These are phyloP conservation scores for Aleiodes leptofemur DNA, from an alignment of 2,888 invertebrate genomes.

Conservation along the genomic window DNA sequence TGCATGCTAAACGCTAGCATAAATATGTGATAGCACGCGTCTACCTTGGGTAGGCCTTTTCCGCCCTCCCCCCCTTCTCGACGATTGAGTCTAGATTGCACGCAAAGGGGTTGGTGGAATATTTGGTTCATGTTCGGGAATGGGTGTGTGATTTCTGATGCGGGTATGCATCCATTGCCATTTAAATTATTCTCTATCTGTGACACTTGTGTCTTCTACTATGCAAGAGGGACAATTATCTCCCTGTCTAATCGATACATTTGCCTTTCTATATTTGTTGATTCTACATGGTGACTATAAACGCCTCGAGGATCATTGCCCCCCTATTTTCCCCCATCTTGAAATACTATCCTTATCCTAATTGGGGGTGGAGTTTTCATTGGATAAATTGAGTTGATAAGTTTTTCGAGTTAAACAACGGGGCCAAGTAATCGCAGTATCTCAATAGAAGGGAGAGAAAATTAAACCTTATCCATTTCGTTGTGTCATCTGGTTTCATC, in stretches of 20 bases:
- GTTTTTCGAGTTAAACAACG: slow-evolving; percentile 24
- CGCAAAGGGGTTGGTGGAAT: slow-evolving; percentile 28
- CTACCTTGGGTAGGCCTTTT: slow-evolving; percentile 32
- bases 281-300: slow-evolving; percentile 13
- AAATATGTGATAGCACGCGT: slow-evolving; percentile 45
- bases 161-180: slow-evolving; percentile 39
- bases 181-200: slow-evolving; percentile 50
- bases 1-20: slow-evolving; percentile 42
- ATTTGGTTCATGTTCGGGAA: slow-evolving; percentile 34
- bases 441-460: slow-evolving; percentile 13
- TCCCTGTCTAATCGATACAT: slow-evolving; percentile 47
- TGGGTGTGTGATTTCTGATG: slow-evolving; percentile 29
- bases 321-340: background rate
- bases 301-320: slow-evolving; percentile 6
- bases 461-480: slow-evolving; percentile 43
- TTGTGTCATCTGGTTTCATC: background rate
- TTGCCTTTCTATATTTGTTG: slow-evolving; percentile 20
- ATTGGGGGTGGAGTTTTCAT: slow-evolving; percentile 32
- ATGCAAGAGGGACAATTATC: slow-evolving; percentile 43
- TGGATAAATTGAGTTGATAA: slow-evolving; percentile 27
- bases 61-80: background rate
- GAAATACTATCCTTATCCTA: slow-evolving; percentile 30
- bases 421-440: too few species aligned
- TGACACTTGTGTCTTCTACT: slow-evolving; percentile 45
- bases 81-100: slow-evolving; percentile 33